These are phyloP conservation scores for Drosophila percnosoma DNA, from an alignment of 2,888 invertebrate genomes.

Conservation along the genomic window DNA sequence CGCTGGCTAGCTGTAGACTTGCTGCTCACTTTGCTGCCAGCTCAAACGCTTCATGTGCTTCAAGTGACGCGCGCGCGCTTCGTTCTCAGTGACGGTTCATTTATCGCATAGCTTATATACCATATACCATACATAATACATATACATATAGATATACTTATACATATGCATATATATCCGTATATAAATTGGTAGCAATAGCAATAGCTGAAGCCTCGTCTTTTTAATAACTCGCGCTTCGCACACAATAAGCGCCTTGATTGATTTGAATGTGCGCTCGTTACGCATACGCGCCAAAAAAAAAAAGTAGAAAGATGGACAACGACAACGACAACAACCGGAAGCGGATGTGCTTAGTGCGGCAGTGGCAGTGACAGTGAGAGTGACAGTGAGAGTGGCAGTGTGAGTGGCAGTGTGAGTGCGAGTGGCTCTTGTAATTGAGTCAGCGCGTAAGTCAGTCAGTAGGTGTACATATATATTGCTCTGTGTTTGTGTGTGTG, in stretches of 20 bases:
- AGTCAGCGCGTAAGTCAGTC: constrained; percentile 43
- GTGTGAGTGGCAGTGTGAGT: neutral
- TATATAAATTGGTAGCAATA: constrained; percentile 5
- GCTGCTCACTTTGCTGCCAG: constrained; percentile 63
- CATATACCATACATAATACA: neutral
- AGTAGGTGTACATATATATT: neutral
- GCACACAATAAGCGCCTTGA: constrained; percentile 69
- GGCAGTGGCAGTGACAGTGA: constrained; percentile 27
- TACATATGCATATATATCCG: constrained; percentile 6
- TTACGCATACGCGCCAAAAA: constrained; percentile 73
- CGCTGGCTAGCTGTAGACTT: constrained; percentile 58
- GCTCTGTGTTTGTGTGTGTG: constrained; percentile 1
- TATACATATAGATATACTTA: constrained; percentile 2
- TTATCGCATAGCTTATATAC: constrained; percentile 12
- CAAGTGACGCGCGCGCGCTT: constrained; percentile 74
- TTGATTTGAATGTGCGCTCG: constrained; percentile 76
- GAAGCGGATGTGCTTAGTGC: constrained; percentile 74
- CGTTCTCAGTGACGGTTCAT: constrained; percentile 29
- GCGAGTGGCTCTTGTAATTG: constrained; percentile 37
- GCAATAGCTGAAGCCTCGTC: constrained; percentile 7
- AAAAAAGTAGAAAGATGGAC: neutral
- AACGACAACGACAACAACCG: constrained; percentile 47
- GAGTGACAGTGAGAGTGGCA: constrained; percentile 5
- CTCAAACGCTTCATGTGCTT: constrained; percentile 76
- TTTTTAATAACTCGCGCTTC: constrained; percentile 34